phyloP scores from a whole-genome alignment of 2,888 invertebrate genomes.

The Aquatica leii region DNA sequence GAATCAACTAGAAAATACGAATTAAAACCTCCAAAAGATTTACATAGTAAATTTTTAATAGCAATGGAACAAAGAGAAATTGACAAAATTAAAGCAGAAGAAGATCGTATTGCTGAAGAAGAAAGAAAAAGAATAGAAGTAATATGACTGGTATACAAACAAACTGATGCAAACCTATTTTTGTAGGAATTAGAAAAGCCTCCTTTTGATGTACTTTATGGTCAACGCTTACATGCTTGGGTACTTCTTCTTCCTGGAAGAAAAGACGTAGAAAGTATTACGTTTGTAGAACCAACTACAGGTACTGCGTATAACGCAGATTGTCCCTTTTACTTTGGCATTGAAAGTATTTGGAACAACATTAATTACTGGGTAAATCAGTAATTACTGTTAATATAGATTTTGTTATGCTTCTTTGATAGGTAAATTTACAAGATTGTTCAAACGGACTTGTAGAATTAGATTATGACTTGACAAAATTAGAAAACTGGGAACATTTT shows the following conservation, averaged over 20 bases:
- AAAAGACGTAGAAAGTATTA: constrained; percentile 68
- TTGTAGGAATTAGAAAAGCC: constrained; percentile 70
- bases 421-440: constrained; percentile 71
- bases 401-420: constrained; percentile 12
- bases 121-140: constrained; percentile 40
- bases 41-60: constrained; percentile 66
- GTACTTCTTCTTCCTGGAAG: constrained; percentile 71
- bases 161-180: background rate
- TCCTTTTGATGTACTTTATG: constrained; percentile 71
- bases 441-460: constrained; percentile 63
- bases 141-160: background rate
- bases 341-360: constrained; percentile 89
- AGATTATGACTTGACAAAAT: constrained; percentile 70
- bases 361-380: constrained; percentile 78
- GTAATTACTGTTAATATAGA: background rate
- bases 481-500: constrained; percentile 75
- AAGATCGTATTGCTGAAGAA: constrained; percentile 32
- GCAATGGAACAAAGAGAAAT: constrained; percentile 63
- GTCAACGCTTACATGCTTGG: constrained; percentile 85
- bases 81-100: constrained; percentile 53
- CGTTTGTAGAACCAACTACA: constrained; percentile 87
- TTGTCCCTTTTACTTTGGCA: constrained; percentile 72
- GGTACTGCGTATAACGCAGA: constrained; percentile 70
- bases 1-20: constrained; percentile 60
- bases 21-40: constrained; percentile 64